phyloP scores from a whole-genome alignment of 2,888 invertebrate genomes.

The Sinopyrophorus schimmeli region DNA sequence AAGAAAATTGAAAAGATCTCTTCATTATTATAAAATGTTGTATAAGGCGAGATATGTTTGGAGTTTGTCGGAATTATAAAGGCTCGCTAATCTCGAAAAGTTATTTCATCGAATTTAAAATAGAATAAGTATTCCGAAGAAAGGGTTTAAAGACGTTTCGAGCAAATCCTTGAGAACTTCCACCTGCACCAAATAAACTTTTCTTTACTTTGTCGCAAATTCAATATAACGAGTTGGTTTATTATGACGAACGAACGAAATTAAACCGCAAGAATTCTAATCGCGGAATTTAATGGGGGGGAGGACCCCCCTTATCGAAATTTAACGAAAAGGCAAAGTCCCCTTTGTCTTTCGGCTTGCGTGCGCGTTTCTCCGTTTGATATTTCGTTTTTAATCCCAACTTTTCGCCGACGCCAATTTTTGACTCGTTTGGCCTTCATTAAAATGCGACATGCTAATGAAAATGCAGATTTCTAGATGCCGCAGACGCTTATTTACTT shows the following conservation, averaged over 20 bases:
- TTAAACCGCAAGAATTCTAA: slow-evolving; percentile 8
- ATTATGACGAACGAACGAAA: neutral
- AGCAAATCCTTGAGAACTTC: slow-evolving; percentile 24
- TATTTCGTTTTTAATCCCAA: slow-evolving; percentile 12
- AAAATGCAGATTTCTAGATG: slow-evolving; percentile 29
- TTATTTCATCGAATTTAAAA: slow-evolving; percentile 24
- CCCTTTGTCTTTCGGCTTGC: too few species aligned
- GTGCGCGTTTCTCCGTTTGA: too few species aligned
- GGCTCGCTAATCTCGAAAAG: slow-evolving; percentile 17
- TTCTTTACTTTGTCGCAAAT: slow-evolving; percentile 16
- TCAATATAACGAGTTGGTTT: slow-evolving; percentile 12
- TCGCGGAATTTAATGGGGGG: too few species aligned
- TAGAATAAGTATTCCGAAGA: slow-evolving; percentile 12
- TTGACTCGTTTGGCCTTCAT: slow-evolving; percentile 21
- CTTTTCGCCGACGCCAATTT: slow-evolving; percentile 17
- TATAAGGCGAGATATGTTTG: too few species aligned
- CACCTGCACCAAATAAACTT: slow-evolving; percentile 22
- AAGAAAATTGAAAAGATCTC: too few species aligned
- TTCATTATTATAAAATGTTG: too few species aligned
- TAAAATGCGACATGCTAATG: slow-evolving; percentile 28
- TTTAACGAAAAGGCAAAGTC: too few species aligned
- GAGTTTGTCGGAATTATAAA: too few species aligned
- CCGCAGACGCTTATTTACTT: slow-evolving; percentile 30
- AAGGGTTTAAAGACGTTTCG: slow-evolving; percentile 28
- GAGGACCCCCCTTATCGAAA: too few species aligned